phyloP scores from a whole-genome alignment of 2,888 invertebrate genomes.

The Meta bourneti region DNA sequence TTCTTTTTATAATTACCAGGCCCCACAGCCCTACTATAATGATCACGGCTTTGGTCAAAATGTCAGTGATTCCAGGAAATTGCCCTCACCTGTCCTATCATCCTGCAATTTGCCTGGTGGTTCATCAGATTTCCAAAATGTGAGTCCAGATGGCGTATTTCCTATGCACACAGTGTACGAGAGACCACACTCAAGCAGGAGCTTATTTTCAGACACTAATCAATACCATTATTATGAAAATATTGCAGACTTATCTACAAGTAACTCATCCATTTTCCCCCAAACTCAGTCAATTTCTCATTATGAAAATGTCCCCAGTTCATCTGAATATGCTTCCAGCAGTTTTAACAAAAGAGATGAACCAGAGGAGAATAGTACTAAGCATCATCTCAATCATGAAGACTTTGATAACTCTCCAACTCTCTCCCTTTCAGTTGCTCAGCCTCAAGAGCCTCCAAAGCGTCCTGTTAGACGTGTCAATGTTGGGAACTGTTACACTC shows the following conservation, averaged over 20 bases:
- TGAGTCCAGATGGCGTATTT: conserved; percentile 1
- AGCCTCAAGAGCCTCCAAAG: conserved; percentile 70
- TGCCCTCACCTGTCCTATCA: conserved; percentile 17
- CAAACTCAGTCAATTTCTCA: conserved; percentile 21
- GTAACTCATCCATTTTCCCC: background rate
- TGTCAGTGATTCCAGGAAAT: conserved; percentile 9
- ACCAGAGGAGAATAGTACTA: background rate
- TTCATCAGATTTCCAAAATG: conserved; percentile 21
- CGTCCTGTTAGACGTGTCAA: conserved; percentile 44
- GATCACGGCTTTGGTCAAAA: conserved; percentile 19
- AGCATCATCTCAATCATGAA: conserved; percentile 7
- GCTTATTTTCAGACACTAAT: conserved; percentile 29
- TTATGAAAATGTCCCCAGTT: conserved; percentile 45
- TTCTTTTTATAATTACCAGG: conserved; percentile 34
- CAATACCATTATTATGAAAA: conserved; percentile 63
- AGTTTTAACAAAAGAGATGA: conserved; percentile 7
- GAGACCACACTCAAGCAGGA: conserved; percentile 23
- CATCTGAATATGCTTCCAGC: conserved; percentile 35
- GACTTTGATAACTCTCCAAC: background rate
- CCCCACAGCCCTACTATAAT: conserved; percentile 20
- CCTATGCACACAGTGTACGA: conserved; percentile 37
- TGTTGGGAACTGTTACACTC: conserved; percentile 24
- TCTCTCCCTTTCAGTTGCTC: conserved; percentile 30
- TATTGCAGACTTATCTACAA: conserved; percentile 27
- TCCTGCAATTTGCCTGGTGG: background rate